Evolutionary conservation across 2,888 invertebrate genomes (phyloP), one percentile per base, ranked within the genome.

Genomic region (Matsumyia berberina): DNA sequence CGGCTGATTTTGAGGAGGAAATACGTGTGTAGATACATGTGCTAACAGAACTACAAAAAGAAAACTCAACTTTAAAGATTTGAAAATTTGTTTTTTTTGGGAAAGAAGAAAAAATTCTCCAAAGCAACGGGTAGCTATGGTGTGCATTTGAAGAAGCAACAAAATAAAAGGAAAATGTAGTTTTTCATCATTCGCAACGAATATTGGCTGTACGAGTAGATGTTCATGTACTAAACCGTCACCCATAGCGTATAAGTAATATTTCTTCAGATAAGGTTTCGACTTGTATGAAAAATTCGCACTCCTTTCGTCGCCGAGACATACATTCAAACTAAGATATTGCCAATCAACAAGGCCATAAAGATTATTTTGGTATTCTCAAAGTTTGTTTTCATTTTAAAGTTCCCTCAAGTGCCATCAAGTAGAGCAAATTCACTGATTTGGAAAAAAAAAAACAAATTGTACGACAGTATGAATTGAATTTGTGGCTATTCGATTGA

Each of bases 311-410:
- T 11, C 24, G 33, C 1, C 24, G 35, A 42, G 70, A 64, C 51
- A 53, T 39, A 44, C 31, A 53, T 39, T 37, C 31, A 53, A 64
- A 76, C 72, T 60, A 72, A 77, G 62, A 77, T 66, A 72, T 64
- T 72, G 46, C 60, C 82, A 77, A 82, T 82, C 72, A 77, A 72
- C 72, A 72, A 82, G 70, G 72, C 37, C 58, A 46, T 82, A 60
- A 77, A 82, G 82, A 82, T 72, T 81, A 77, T 81, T 81, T 70
- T 81, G 8, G 70, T 76, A 76, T 76, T 64, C 64, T 55, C 39
- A 62, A 44, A 46, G 51, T 62, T 67, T 55, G 39, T 76, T 57
- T 70, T 64, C 35, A 12, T 51, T 57, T 76, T 12, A 70, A 53
- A 76, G 49, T 58, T 51, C 55, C 15, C 24, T 49, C 17, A 74